Evolutionary conservation across 2,113 vertebrate species (phyloP), one percentile per base, ranked within the genome.

Genomic region (Calonectris borealis): DNA sequence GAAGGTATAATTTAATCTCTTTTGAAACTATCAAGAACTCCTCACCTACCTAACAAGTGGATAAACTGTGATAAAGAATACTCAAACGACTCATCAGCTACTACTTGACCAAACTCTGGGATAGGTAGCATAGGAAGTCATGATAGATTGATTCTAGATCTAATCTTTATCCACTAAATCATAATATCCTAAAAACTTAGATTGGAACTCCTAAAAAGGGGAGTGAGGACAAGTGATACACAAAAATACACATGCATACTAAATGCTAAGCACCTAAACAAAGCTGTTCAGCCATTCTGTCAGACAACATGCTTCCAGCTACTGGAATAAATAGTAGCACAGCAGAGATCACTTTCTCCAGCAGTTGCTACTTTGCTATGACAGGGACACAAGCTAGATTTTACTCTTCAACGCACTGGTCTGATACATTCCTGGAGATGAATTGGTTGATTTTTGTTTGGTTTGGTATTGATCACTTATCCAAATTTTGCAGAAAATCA

Each of bases 221-320:
- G 5, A 64, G 20, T 11, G 16, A 16, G n/a, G 24, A 90, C 25
- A 82, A 79, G 38, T 0, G 6, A 58, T 5, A 75, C 13, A 49
- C 40, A 49, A 58, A 73, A 78, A 49, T 13, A 66, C 5, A 20
- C 1, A 0, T 0, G 0, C 11, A 24, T 4, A 64, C 55, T 20
- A 68, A 73, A 11, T 46, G 66, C 38, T 60, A 76, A 72, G 38
- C 25, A 76, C 38, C 62, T 46, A 16, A 79, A 76, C 20, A 48
- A 64, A 83, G 34, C 29, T 1, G 0, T 29, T 51, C 36, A 61
- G 10, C 32, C 9, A 17, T 77, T 66, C 54, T 19, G 10, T 54
- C 57, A 79, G 44, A 90, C 76, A 75, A 38, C 12, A 26, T 0
- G 0, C 38, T 83, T 76, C 44, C 29, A 83, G 49, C 14, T 68